These are phyloP conservation scores for Amblyopsis hoosieri DNA, from an alignment of 2,797 vertebrate species.

Conservation along the genomic window DNA sequence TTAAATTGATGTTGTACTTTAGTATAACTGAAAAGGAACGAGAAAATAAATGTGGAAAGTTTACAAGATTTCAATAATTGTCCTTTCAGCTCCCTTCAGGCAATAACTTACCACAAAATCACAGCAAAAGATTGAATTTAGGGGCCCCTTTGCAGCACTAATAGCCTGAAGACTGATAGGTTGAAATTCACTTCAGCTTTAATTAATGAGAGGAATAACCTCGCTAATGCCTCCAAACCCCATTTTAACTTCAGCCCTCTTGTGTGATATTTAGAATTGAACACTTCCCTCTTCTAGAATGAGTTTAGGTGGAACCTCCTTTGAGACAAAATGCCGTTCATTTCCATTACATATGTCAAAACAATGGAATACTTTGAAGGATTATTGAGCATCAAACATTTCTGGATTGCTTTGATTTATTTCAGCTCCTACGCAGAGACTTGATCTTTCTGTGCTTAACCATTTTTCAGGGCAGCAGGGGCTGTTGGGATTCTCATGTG, in stretches of 20 bases:
- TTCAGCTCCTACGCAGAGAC: conserved; percentile 11
- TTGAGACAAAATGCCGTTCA: conserved; percentile 28
- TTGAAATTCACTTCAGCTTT: too few species aligned
- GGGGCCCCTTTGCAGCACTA: too few species aligned
- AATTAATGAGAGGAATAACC: too few species aligned
- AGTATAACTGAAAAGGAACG: too few species aligned
- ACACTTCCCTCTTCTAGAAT: conserved; percentile 26
- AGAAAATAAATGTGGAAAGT: too few species aligned
- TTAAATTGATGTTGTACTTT: too few species aligned
- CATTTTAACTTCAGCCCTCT: neutral
- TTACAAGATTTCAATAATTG: too few species aligned
- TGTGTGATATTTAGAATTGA: conserved; percentile 29
- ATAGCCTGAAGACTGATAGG: too few species aligned
- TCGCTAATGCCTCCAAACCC: too few species aligned
- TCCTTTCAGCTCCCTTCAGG: too few species aligned
- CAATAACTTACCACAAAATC: too few species aligned
- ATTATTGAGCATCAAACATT: conserved; percentile 54
- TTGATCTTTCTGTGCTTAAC: conserved; percentile 50
- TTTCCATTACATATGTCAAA: conserved; percentile 59
- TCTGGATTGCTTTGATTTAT: conserved; percentile 18
- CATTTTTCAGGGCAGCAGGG: neutral
- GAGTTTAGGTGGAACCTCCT: conserved; percentile 19
- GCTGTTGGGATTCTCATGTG: conserved; percentile 17
- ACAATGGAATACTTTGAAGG: conserved; percentile 50
- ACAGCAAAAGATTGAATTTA: too few species aligned